These are phyloP conservation scores for Acanthiza pusilla DNA, from an alignment of 2,797 vertebrate species.

Conservation along the genomic window DNA sequence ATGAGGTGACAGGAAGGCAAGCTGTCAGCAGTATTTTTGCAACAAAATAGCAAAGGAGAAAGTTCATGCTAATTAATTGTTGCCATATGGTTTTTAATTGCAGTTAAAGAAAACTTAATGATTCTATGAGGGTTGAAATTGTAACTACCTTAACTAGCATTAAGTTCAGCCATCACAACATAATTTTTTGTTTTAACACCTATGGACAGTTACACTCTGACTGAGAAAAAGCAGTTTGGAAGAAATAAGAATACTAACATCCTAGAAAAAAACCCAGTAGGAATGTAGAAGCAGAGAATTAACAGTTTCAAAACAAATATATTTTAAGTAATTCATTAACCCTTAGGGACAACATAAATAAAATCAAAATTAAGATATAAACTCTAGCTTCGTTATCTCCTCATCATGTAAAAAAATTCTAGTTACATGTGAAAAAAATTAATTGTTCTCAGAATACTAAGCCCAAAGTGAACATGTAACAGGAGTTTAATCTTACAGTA, in stretches of 20 bases:
- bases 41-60: background rate
- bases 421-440: background rate
- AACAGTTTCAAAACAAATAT: background rate
- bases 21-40: slow-evolving; percentile 36
- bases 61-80: slow-evolving; percentile 19
- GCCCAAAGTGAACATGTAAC: background rate
- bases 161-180: background rate
- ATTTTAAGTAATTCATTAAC: background rate
- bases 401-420: background rate
- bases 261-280: background rate
- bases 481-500: background rate
- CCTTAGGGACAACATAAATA: background rate
- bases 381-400: background rate
- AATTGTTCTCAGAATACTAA: background rate
- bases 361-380: background rate
- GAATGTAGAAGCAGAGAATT: background rate
- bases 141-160: background rate
- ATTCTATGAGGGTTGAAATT: background rate
- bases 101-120: background rate
- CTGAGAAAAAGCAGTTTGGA: background rate
- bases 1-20: slow-evolving; percentile 6
- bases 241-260: background rate
- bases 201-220: background rate
- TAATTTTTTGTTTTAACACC: background rate
- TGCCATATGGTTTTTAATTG: slow-evolving; percentile 11